These are phyloP conservation scores for Hypsibius dujardini DNA, from an alignment of 1,140 invertebrate species.

Conservation along the genomic window DNA sequence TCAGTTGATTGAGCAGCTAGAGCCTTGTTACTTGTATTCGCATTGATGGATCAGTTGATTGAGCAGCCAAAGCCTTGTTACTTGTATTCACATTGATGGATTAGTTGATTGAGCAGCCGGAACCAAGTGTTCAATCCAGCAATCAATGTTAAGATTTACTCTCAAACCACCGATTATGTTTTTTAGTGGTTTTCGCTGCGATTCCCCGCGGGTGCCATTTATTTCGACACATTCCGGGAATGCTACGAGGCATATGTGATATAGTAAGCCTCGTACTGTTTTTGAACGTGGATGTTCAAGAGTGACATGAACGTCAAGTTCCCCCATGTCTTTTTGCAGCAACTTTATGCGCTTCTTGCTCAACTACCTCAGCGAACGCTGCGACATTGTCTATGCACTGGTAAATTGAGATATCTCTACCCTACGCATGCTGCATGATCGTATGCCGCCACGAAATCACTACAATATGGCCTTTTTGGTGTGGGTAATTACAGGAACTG, in stretches of 20 bases:
- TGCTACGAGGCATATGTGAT: conserved; percentile 56
- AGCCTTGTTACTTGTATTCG: no score
- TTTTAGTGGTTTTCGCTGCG: conserved; percentile 44
- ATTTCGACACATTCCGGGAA: conserved; percentile 73
- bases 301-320: not conserved
- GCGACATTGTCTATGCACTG: conserved; percentile 45
- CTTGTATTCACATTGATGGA: no score
- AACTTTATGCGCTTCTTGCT: conserved; percentile 89
- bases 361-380: conserved; percentile 62
- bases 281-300: not conserved
- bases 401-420: no score
- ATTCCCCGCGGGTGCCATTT: conserved; percentile 59
- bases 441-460: no score
- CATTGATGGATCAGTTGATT: no score
- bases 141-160: no score
- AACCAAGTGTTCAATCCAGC: no score
- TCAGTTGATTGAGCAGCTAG: conserved; percentile 70
- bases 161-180: not conserved
- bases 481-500: conserved; percentile 34
- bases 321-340: conserved; percentile 54
- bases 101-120: no score
- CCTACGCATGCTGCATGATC: no score
- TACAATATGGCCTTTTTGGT: no score
- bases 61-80: no score
- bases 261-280: not conserved